Evolutionary conservation across 2,797 vertebrate genomes (phyloP).

Genomic region (Malurus leucopterus): DNA sequence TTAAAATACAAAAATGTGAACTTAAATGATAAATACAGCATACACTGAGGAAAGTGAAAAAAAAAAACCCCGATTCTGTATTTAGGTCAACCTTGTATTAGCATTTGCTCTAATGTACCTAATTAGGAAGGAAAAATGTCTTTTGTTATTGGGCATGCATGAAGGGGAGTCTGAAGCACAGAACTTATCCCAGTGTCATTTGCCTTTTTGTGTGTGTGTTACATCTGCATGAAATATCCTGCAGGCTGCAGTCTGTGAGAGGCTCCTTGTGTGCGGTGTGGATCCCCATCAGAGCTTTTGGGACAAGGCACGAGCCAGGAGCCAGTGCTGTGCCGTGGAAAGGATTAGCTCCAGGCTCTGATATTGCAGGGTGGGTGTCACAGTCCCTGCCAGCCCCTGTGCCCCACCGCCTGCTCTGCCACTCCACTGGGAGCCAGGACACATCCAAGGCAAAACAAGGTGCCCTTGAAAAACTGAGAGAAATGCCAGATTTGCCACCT

Average conservation of each 20-base stretch:
- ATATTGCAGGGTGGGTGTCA: rapidly evolving
- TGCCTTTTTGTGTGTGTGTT: background rate
- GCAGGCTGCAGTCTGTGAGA: background rate
- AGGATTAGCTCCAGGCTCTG: background rate
- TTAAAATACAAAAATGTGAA: background rate
- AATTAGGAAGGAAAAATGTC: conserved; percentile 21
- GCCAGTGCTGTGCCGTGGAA: background rate
- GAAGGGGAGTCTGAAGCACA: background rate
- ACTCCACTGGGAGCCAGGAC: background rate
- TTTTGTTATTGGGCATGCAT: background rate
- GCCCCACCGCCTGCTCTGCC: rapidly evolving
- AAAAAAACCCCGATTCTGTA: background rate
- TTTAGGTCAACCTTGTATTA: conserved; percentile 2
- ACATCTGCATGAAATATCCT: background rate
- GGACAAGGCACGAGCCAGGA: rapidly evolving
- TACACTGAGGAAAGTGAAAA: background rate
- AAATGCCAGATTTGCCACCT: background rate
- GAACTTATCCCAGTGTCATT: background rate
- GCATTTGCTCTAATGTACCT: background rate
- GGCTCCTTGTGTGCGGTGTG: rapidly evolving
- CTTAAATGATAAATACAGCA: background rate
- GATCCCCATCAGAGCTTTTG: background rate
- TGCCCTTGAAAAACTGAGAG: background rate
- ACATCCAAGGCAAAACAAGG: background rate
- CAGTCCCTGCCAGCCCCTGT: background rate